Conservation (phyloP, 2,888 invertebrate genomes). For the Prenolepis imparis region DNA sequence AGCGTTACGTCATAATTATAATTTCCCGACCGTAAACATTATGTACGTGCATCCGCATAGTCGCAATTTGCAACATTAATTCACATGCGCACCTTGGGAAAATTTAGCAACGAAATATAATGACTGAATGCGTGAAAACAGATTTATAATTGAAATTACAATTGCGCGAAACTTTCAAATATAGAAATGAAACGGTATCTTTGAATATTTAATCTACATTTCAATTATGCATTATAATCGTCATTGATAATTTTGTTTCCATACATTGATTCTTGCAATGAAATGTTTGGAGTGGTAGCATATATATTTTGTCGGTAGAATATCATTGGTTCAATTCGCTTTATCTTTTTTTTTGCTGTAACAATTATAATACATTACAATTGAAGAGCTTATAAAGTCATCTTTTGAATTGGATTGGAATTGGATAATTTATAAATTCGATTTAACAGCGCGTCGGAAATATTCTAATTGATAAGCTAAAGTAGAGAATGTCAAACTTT, state of each 20-base stretch:
- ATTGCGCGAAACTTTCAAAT: neutral
- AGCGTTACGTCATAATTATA: conserved; percentile 38
- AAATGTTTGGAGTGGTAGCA: neutral
- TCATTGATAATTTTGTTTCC: conserved; percentile 3
- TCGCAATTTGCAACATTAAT: conserved; percentile 43
- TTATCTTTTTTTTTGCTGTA: neutral
- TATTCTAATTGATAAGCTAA: neutral
- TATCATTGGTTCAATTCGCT: neutral
- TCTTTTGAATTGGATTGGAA: neutral
- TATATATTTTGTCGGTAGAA: neutral
- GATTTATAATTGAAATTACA: conserved; percentile 20
- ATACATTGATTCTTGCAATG: neutral
- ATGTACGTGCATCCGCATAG: conserved; percentile 27
- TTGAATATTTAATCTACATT: neutral
- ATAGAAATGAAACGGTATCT: neutral
- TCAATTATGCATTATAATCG: neutral
- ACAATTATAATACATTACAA: neutral
- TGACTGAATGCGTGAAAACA: neutral
- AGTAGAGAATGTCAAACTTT: neutral
- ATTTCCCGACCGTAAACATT: conserved; percentile 41
- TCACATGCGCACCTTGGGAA: conserved; percentile 20
- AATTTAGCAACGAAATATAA: conserved; percentile 31
- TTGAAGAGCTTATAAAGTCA: neutral
- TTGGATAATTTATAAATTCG: conserved; percentile 15
- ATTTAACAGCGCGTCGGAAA: neutral